Base-by-base conservation (phyloP, 2,113 vertebrate species). In the Dascyllus trimaculatus region DNA sequence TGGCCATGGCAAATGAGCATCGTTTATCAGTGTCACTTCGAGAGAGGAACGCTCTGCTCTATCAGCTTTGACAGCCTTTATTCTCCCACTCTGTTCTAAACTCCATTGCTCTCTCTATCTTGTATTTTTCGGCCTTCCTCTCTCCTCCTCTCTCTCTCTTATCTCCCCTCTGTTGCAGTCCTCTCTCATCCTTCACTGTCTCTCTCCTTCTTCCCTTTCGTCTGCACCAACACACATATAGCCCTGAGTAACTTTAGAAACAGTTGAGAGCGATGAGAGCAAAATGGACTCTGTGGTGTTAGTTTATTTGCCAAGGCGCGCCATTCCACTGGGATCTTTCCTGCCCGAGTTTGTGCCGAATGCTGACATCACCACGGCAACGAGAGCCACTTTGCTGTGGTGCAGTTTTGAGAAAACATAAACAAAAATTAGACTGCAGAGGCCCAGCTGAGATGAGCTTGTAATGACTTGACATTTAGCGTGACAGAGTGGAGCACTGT, bases 11-110 rank as follows among this genome's bases (percentile, higher is more conserved):
- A 54, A 62, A 82, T 59, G 71, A 84, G 59, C 59, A 35, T 74
- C 80, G 66, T 89, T 80, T 67, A 79, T 87, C 71, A 74, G 71
- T 53, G 79, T 84, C 84, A 56, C 60, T 22, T 64, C 35, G 6
- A 21, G 43, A 71, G 38, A 74, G 60, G 58, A 29, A 1, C 4
- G 11, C 32, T 68, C 63, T 52, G 79, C 80, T 88, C 71, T 15
- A 22, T 78, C 82, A 40, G 2, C 77, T 78, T 15, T 74, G 79
- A 67, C 81, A 59, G 54, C 19, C 59, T 74, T 75, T 71, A 64
- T 51, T 79, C 68, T 81, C 58, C 56, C 6, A 5, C 63, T 59
- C 35, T 43, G 5, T 56, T 43, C 46, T 21, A 15, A 29, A 59
- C 35, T 71, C 54, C 15, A 51, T 22, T 18, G 38, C 43, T 67